Evolutionary conservation across 2,888 invertebrate genomes (phyloP).

Genomic region (Acanthoscelides obtectus): DNA sequence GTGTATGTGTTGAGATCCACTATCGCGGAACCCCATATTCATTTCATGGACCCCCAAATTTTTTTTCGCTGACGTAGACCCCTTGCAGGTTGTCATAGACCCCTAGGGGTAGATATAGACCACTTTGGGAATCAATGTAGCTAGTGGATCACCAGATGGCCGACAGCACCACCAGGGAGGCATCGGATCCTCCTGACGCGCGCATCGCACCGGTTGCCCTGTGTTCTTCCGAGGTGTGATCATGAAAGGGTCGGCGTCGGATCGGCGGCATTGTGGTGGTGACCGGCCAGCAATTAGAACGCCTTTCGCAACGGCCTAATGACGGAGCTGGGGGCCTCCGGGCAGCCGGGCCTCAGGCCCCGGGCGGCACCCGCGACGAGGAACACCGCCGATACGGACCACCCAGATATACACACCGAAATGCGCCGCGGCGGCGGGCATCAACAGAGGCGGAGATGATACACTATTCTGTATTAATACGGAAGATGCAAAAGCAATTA

Average conservation of each 20-base stretch:
- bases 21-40: no score
- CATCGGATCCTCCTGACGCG: not conserved
- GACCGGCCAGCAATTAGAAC: conserved; percentile 48
- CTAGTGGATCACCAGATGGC: no score
- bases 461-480: no score
- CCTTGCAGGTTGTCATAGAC: no score
- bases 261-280: conserved; percentile 41
- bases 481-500: no score
- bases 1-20: no score
- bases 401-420: not conserved
- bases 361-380: conserved; percentile 37
- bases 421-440: not conserved
- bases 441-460: not conserved
- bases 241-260: conserved; percentile 8
- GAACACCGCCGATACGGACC: not conserved
- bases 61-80: no score
- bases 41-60: no score
- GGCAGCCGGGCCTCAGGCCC: conserved; percentile 39
- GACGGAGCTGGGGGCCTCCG: conserved; percentile 43
- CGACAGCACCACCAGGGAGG: not conserved
- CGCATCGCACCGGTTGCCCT: not conserved
- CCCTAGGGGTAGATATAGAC: no score
- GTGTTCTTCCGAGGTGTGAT: not conserved
- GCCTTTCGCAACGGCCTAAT: conserved; percentile 51
- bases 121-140: no score